Base-by-base conservation (phyloP, 2,888 invertebrate genomes). In the Leucophenga montana region DNA sequence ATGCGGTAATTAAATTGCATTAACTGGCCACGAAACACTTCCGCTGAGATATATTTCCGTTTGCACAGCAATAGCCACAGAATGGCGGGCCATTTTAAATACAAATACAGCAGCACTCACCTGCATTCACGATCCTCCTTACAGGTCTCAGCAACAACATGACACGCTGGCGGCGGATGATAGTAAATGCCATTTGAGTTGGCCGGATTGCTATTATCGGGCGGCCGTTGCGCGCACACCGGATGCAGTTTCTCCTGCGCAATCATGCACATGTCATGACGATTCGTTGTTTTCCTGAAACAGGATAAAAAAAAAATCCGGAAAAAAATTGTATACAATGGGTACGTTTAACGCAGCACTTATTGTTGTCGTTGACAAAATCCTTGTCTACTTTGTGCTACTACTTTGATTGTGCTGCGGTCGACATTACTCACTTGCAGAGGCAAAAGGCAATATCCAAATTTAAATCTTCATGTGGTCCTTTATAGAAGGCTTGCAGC, bases 161-260 rank as follows among this genome's bases (percentile, higher is more conserved):
- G 94, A 89, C 97, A 97, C 68, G 95, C 94, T n/a, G 96, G 96
- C 77, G 94, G 92, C 62, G 95, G 92, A 53, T 91, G 90, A 78
- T 88, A 89, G 75, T 86, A 87, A 77, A 88, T 87, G 77, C 88
- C 89, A 78, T 88, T 88, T 73, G 90, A 90, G 83, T 90, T 90
- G 72, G 89, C 89, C 75, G 87, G 87, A 85, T 88, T 88, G 80
- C 86, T 86, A 66, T 91, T 91, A 71, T 92, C 91, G 62, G 93
- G 92, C 71, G 93, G 92, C 70, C 95, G 92, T 89, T 95, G 95
- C 66, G 96, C 96, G 88, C 97, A 97, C 59, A 93, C 92, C 11
- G 97, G 97, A 89, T 97, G 96, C 75, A 97, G 91, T 85, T 95
- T 94, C 89, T 96, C 95, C 89, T 96, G 96, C 73, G 97, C 95